Base-by-base conservation (phyloP, 2,113 vertebrate species). In the Brachypodius melanocephalos region DNA sequence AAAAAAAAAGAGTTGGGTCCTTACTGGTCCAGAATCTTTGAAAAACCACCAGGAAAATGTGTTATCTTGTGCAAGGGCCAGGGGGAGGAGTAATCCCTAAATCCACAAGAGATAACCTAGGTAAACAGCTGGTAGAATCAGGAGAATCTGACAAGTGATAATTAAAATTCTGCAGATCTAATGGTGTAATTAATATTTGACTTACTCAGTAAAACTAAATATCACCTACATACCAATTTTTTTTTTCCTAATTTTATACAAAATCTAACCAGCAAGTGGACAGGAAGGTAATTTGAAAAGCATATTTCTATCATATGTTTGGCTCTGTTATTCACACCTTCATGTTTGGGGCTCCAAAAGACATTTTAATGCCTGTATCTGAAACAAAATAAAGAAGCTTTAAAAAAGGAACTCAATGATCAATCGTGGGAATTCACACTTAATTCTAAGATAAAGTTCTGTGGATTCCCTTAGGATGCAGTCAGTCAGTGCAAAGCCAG, bases 141-240 rank as follows among this genome's bases (percentile, higher is more conserved):
- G 40, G 40, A 90, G 68, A 94, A 77, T 84, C 63, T 91, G 63
- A 93, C 79, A 94, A 73, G 91, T 86, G 90, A 67, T 96, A 90
- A 95, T 94, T 88, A 71, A 93, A 94, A 76, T n/a, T 2, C 28
- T 57, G 54, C 57, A 46, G 32, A 71, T 54, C 38, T 91, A 68
- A 65, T 75, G 25, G 28, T 45, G 28, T 68, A 88, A 91, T 90
- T 91, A 91, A 88, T 85, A 91, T 85, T 93, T 81, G 65, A 88
- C 76, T 85, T 69, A 52, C 42, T 48, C 45, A 32, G 54, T 65
- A 69, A 26, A 91, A 73, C 11, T 66, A 86, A 86, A 3, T 31
- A 81, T 59, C 48, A 82, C 61, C 61, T 45, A 69, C n/a, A 43
- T 34, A 45, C 6, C 24, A 28, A 13, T 18, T 19, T 34, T 71